phyloP scores from a whole-genome alignment of 2,888 invertebrate genomes.

The Habroteleia sp. region DNA sequence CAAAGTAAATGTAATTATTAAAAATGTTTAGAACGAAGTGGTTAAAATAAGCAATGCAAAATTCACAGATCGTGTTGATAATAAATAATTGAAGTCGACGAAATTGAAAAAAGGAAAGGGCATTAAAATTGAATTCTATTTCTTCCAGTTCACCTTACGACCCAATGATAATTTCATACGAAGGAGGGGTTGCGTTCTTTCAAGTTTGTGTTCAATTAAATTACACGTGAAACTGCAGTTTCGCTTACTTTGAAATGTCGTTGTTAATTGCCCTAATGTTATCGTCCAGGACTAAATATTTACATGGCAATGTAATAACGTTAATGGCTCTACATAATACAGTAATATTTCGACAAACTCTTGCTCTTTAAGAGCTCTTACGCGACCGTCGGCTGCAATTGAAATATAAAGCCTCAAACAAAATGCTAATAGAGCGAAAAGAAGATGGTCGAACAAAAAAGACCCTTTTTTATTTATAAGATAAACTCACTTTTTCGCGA shows the following conservation, averaged over 20 bases:
- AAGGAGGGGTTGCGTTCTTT: too few species aligned
- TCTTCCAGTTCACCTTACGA: too few species aligned
- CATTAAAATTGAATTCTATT: too few species aligned
- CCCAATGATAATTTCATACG: too few species aligned
- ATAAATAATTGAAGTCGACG: too few species aligned
- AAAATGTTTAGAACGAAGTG: not conserved
- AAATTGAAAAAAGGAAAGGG: too few species aligned
- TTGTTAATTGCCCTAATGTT: constrained; percentile 23
- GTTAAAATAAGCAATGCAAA: too few species aligned
- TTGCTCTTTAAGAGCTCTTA: constrained; percentile 16
- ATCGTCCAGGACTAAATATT: constrained; percentile 25
- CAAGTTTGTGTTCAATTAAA: not conserved
- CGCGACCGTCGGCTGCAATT: constrained; percentile 1
- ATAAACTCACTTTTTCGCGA: too few species aligned
- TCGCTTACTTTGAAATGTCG: constrained; percentile 3
- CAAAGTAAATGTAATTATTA: constrained; percentile 2
- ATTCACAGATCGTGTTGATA: too few species aligned
- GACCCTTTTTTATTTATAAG: too few species aligned
- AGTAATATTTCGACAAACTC: constrained; percentile 10
- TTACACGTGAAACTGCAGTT: constrained; percentile 12
- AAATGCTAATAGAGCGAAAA: constrained; percentile 14
- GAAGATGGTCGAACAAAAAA: too few species aligned
- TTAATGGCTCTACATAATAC: constrained; percentile 18
- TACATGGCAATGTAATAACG: constrained; percentile 11
- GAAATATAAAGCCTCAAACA: constrained; percentile 17